Evolutionary conservation across 1,140 invertebrate genomes (phyloP).

Genomic region (Drosophila navojoa): DNA sequence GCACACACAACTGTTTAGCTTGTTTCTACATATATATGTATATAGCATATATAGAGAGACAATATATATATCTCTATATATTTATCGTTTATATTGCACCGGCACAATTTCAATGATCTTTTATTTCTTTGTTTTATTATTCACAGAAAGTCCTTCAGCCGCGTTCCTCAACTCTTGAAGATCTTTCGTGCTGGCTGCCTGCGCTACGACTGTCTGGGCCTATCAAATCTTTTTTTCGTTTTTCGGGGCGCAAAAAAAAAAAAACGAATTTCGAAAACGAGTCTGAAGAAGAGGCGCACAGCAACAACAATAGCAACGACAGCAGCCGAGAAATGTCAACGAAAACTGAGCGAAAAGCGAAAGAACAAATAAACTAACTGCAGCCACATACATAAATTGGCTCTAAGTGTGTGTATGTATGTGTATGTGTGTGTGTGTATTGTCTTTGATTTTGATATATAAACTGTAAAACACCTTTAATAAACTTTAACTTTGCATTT

Average conservation of each 20-base stretch:
- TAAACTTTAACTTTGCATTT: constrained; percentile 10
- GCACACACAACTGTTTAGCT: constrained; percentile 11
- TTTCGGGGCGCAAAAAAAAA: constrained; percentile 32
- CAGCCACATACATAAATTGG: constrained; percentile 49
- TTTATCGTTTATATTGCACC: constrained; percentile 24
- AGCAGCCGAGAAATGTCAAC: constrained; percentile 43
- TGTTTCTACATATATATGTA: constrained; percentile 5
- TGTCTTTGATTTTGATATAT: constrained; percentile 39
- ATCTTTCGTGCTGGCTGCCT: constrained; percentile 40
- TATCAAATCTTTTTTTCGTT: constrained; percentile 36
- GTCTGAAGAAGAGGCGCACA: constrained; percentile 27
- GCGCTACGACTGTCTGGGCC: constrained; percentile 30
- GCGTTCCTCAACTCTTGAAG: constrained; percentile 39
- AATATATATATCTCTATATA: constrained; percentile 7
- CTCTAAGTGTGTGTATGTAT: neutral
- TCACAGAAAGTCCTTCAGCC: constrained; percentile 49
- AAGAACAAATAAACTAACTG: constrained; percentile 43
- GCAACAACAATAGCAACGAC: neutral
- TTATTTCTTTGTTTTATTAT: constrained; percentile 19
- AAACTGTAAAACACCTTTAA: neutral
- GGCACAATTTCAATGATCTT: constrained; percentile 30
- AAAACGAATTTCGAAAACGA: constrained; percentile 46
- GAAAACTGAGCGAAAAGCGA: constrained; percentile 36
- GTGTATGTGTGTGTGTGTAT: neutral
- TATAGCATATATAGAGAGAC: neutral